Evolutionary conservation across 2,888 invertebrate species (phyloP), one percentile per base, ranked within the genome.

Genomic region (Lissonota sp.): DNA sequence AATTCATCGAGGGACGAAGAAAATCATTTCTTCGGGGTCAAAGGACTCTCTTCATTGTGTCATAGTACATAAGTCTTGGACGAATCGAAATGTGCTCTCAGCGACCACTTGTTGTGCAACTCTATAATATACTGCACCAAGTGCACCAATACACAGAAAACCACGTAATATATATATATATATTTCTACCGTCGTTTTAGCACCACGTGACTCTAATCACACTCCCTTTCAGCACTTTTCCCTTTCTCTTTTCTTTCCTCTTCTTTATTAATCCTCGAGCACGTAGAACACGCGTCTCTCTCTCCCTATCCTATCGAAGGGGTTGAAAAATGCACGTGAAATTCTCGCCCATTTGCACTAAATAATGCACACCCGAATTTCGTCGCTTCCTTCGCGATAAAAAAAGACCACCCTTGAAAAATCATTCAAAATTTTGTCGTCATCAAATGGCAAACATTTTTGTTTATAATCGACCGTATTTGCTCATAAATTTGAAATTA

Each of bases 41-140:
- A 75, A 67, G 74, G 62, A 78, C 74, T 51, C 57, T 42, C n/a
- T 53, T 37, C n/a, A 16, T 55, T 58, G 37, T 39, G 26, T 42
- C 57, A n/a, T n/a, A 26, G 51, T 66, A 26, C 60, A 55, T 44
- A 12, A 49, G 26, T 69, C 55, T 57, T 74, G 12, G 26, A 49
- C 44, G 16, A 3, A 67, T 67, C 67, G 66, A 67, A 8, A 58
- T 26, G 40, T 14, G 42, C 26, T 26, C 26, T 26, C 26, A 49
- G 6, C 74, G 78, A 78, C 78, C 78, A 81, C 81, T 81, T 81
- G 78, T 81, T 81, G 78, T 70, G 64, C 75, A 58, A 80, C 80
- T 71, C 26, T 26, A 3, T 26, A 26, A n/a, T 26, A 26, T 26
- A 26, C 26, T 26, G 26, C 26, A 26, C 26, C 26, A 26, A 26